Evolutionary conservation across 2,888 invertebrate species (phyloP), one percentile per base, ranked within the genome.

Genomic region (Drosophila quinaria): DNA sequence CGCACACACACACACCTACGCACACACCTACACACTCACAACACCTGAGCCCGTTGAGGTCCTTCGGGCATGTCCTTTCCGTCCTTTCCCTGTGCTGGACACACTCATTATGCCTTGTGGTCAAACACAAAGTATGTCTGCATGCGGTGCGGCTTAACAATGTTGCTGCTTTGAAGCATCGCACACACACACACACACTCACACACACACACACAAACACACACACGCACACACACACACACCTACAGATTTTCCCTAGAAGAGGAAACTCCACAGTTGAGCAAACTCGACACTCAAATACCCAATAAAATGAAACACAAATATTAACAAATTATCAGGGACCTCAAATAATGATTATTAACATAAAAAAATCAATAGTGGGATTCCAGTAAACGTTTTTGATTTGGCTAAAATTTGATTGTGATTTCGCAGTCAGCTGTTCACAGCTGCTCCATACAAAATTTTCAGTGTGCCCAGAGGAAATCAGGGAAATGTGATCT

Each of bases 41-140:
- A 42, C 60, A 73, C 51, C 56, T 63, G 54, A 55, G 56, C 58
- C 44, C 22, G 39, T 42, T 10, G 42, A 60, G 60, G 47, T 55
- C 52, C 22, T 22, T 22, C 22, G 5, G 5, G 70, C 41, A 52
- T 56, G 61, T 78, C 67, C 78, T 74, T 55, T n/a, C 31, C 22
- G 51, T 60, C 46, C 22, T 25, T 25, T 25, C 25, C 37, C 58
- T 68, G 55, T 49, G 25, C 62, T 62, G 80, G 60, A 80, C 59
- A 72, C 70, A 58, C 76, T 82, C 87, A 87, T 87, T 87, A 81
- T 74, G 76, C 76, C 82, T 72, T 87, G 88, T 80, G 87, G 84
- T 87, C 86, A 74, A 68, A 84, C 83, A 84, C 72, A 79, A 87
- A 83, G 83, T 78, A 77, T 81, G 84, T 81, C 76, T 76, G 76